Evolutionary conservation across 1,140 invertebrate species (phyloP), one percentile per base, ranked within the genome.

Genomic region (Caenorhabditis tropicalis): DNA sequence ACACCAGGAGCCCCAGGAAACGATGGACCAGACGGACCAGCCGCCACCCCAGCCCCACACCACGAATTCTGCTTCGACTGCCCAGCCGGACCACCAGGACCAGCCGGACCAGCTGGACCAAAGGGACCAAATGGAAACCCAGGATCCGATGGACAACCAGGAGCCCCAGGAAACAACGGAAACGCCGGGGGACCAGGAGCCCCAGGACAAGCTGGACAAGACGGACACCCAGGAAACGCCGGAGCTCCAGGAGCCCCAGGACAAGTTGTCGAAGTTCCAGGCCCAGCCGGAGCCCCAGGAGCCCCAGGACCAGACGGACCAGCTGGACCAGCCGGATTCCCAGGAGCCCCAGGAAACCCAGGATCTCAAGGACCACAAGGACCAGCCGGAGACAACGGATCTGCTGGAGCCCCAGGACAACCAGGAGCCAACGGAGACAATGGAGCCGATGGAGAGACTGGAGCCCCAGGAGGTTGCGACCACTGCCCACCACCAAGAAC

Each of bases 41-140:
- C 16, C 10, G 79, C 87, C 33, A 82, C 60, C 46, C 80, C 87
- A 74, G 79, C 74, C 43, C 86, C 82, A 39, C 51, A 29, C 4
- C 43, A 56, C 81, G 87, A 88, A n/a, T 87, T 51, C 51, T 88
- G 87, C 84, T 87, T 88, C 79, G 86, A 87, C 46, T 88, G 88
- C 86, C 87, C 87, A n/a, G 43, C 84, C n/a, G 88, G 86, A 12
- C 84, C 88, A n/a, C 81, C 86, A 29, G 86, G 86, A 82, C 81
- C 86, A 33, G 49, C 82, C 19, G 86, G 86, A 48, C 43, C 56
- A 33, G 74, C 86, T 39, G 86, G 86, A 83, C 48, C 83, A 58
- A 79, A 82, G 60, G 86, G 83, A 56, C 36, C 60, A 31, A 51
- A 56, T 46, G 83, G 83, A 60, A 79, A 79, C 21, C 74, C 83